Percentiles rank a stretch among this genome's conserved stretches.
phyloP scores from a whole-genome alignment of 2,888 invertebrate genomes.

The Diloba caeruleocephala region DNA sequence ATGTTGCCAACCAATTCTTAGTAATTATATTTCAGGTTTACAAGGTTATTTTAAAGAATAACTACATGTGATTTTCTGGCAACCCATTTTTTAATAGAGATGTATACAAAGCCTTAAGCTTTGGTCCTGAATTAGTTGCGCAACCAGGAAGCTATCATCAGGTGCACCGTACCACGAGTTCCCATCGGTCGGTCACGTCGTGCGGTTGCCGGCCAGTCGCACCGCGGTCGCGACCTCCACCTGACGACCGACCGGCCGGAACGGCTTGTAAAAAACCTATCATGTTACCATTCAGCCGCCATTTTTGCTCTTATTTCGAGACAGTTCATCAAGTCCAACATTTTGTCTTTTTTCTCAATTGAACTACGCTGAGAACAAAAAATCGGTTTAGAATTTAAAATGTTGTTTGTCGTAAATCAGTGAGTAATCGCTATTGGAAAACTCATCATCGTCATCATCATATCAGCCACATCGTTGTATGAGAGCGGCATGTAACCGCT shows the following conservation, averaged over 20 bases:
- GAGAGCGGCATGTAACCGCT: no score
- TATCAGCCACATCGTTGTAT: no score
- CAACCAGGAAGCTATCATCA: slow-evolving; percentile 70
- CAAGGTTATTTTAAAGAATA: slow-evolving; percentile 3
- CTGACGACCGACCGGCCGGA: slow-evolving; percentile 68
- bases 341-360: slow-evolving; percentile 43
- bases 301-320: slow-evolving; percentile 73
- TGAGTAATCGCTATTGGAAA: slow-evolving; percentile 45
- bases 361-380: slow-evolving; percentile 44
- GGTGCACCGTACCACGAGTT: slow-evolving; percentile 63
- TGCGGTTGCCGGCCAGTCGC: slow-evolving; percentile 50
- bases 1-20: background rate
- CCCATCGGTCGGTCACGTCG: slow-evolving; percentile 77
- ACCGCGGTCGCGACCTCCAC: slow-evolving; percentile 75
- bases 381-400: slow-evolving; percentile 43
- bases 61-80: slow-evolving; percentile 2
- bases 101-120: slow-evolving; percentile 20
- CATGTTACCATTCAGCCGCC: slow-evolving; percentile 72
- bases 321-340: slow-evolving; percentile 71
- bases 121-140: slow-evolving; percentile 39
- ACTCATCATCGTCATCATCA: no score
- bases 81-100: slow-evolving; percentile 3
- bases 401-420: slow-evolving; percentile 40
- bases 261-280: slow-evolving; percentile 73
- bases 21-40: background rate